Conservation (phyloP, 1,140 invertebrate species). For the Cotesia glomerata region DNA sequence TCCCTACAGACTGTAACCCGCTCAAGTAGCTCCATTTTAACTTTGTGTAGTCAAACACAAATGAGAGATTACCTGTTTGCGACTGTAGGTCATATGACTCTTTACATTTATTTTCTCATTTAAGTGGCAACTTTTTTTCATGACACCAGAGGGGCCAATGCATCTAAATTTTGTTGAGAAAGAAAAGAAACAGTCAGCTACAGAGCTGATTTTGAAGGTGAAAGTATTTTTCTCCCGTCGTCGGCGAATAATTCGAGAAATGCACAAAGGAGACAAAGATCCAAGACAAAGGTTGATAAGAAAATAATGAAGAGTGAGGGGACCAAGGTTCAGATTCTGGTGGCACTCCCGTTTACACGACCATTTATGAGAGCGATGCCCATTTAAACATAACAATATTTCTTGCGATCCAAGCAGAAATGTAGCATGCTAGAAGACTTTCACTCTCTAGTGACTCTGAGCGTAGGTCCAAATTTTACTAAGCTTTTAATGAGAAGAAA, state of each 20-base stretch:
- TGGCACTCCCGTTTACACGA: neutral
- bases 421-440: too few species aligned
- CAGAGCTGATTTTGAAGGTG: neutral
- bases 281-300: neutral
- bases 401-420: neutral
- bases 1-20: too few species aligned
- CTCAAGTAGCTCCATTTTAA: too few species aligned
- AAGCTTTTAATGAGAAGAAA: too few species aligned
- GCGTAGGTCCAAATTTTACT: too few species aligned
- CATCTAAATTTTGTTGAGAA: neutral
- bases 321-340: neutral
- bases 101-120: too few species aligned
- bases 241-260: neutral
- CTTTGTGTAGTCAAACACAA: too few species aligned
- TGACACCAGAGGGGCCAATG: neutral
- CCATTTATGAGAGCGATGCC: neutral
- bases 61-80: neutral
- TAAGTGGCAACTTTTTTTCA: neutral
- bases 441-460: too few species aligned
- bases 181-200: neutral
- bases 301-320: neutral
- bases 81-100: neutral
- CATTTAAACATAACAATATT: neutral
- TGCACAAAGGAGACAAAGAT: neutral
- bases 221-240: neutral